Evolutionary conservation across 1,140 invertebrate species (phyloP), one percentile per base, ranked within the genome.

Genomic region (Oryctes rhinoceros): DNA sequence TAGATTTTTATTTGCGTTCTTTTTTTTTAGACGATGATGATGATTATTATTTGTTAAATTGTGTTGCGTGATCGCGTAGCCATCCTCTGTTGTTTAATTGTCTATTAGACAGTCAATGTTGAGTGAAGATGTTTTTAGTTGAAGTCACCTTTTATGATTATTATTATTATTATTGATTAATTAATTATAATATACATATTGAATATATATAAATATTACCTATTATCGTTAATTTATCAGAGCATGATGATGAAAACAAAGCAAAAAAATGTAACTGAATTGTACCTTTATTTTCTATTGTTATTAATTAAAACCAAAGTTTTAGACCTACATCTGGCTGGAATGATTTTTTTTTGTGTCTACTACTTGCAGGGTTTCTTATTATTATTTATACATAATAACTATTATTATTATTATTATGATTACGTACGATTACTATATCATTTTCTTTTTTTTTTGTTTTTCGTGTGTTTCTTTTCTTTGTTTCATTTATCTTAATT

Each of bases 231-330:
- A 82, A 83, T 80, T 82, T 82, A 81, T 82, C 80, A 80, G 83
- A 83, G 83, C 81, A 84, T 83, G 81, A 83, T 83, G 83, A 44
- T 44, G 39, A 44, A n/a, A 59, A 59, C 15, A 59, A 59, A 18
- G n/a, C 53, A 59, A 59, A 84, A 84, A 71, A 71, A 71, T 86
- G 86, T 86, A 86, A 81, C 71, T 81, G 81, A 85, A 86, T 84
- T 86, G 86, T 86, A 86, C 86, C 85, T 86, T 86, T 86, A 83
- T 84, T 86, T 86, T 86, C 85, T 84, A 86, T 84, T 86, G 84
- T 85, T 86, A 79, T 71, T 59, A 84, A 86, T 86, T 86, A 86
- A 78, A 86, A 86, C 85, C 86, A 86, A 86, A 86, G 85, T 86
- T 83, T 44, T 85, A 86, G 85, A 86, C 85, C 86, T 80, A 81